phyloP scores from a whole-genome alignment of 2,113 vertebrate species.

The Cynoglossus semilaevis region DNA sequence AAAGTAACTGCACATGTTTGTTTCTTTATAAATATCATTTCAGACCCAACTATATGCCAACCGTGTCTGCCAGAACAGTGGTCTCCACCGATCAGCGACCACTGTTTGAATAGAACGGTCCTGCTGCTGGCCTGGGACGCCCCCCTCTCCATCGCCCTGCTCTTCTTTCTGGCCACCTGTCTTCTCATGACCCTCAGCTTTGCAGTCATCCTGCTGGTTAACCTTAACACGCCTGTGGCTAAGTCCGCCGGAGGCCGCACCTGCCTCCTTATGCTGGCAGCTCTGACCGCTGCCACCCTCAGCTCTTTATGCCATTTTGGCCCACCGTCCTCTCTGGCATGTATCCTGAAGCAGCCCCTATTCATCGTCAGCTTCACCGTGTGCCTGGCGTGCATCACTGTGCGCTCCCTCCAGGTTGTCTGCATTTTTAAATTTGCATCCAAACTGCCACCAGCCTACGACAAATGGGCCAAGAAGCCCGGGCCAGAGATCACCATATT shows the following conservation, averaged over 20 bases:
- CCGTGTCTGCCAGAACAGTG: conserved; percentile 70
- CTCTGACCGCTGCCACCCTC: conserved; percentile 63
- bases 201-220: conserved; percentile 67
- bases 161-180: conserved; percentile 68
- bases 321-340: conserved; percentile 58
- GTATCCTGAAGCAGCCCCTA: conserved; percentile 74
- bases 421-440: conserved; percentile 83
- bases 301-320: conserved; percentile 74
- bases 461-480: conserved; percentile 76
- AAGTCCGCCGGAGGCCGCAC: conserved; percentile 81
- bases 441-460: conserved; percentile 72
- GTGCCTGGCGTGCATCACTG: conserved; percentile 77
- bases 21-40: not conserved
- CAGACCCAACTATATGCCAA: conserved; percentile 75
- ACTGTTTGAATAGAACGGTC: conserved; percentile 66
- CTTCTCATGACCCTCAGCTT: conserved; percentile 71
- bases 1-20: not conserved
- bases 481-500: conserved; percentile 77
- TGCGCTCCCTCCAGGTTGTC: conserved; percentile 82
- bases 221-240: conserved; percentile 78
- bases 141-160: conserved; percentile 60
- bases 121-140: conserved; percentile 71
- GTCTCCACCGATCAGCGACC: conserved; percentile 65
- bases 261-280: conserved; percentile 80
- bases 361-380: conserved; percentile 77